Percentiles rank a stretch among this genome's conserved stretches.
These are phyloP conservation scores for Parotocinclus haroldoi DNA, from an alignment of 2,797 vertebrate genomes.

Conservation along the genomic window DNA sequence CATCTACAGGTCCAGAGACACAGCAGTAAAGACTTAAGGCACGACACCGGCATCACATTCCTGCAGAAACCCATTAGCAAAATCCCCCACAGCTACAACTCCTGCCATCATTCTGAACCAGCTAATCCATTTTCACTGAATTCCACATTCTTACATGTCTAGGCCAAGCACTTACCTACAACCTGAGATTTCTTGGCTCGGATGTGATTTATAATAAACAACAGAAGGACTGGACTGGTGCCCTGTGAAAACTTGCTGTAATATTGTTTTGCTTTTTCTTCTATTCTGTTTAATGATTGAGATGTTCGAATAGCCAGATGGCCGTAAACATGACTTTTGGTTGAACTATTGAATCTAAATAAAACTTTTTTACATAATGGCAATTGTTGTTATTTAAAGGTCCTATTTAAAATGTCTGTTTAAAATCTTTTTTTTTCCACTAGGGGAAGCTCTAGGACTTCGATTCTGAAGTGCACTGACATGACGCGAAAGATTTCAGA, in stretches of 20 bases:
- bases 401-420: too few species aligned
- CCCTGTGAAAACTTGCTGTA: background rate
- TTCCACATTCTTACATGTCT: background rate
- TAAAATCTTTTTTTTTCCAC: too few species aligned
- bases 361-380: background rate
- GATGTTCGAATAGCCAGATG: too few species aligned
- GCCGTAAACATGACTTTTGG: background rate
- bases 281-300: background rate
- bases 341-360: conserved; percentile 22
- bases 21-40: conserved; percentile 85
- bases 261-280: background rate
- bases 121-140: background rate
- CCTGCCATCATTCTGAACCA: background rate
- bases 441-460: too few species aligned
- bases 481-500: too few species aligned
- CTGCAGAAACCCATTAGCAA: conserved; percentile 1
- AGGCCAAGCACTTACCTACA: background rate
- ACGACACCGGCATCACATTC: conserved; percentile 8
- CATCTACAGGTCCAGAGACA: conserved; percentile 97
- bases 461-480: too few species aligned
- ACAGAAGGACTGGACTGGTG: background rate
- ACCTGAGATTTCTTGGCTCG: background rate
- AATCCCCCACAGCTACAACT: background rate
- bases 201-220: background rate
- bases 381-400: too few species aligned